Evolutionary conservation across 2,888 invertebrate genomes (phyloP), one percentile per base, ranked within the genome.

Genomic region (Hemithea aestivaria): DNA sequence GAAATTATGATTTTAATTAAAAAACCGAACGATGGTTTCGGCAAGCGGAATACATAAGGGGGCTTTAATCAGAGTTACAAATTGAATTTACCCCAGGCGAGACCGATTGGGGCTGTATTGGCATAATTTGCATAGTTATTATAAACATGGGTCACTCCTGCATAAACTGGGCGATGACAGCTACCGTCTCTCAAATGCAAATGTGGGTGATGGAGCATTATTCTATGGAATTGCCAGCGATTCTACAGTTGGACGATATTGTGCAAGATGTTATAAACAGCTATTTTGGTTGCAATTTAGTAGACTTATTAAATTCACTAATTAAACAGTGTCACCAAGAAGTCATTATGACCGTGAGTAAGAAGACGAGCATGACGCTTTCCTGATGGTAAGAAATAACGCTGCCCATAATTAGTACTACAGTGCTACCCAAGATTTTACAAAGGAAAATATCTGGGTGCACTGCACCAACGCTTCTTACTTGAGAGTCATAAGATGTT

Each of bases 101-200:
- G 65, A 64, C 66, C 73, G 73, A 78, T 80, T 77, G 74, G 76
- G 77, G 66, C 65, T 72, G 68, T 79, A 82, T 81, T 73, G 73
- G 75, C 73, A 76, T 75, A 75, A 85, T 85, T 85, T 84, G 84
- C 85, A 85, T 87, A 83, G 80, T 82, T 84, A 84, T 85, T 83
- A 81, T 84, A 82, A 82, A 80, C 84, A 81, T 70, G 79, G 83
- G 79, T 81, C 83, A 81, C 67, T 69, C 72, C 76, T 75, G 81
- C 77, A 78, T 82, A 79, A 82, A 76, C 76, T 69, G 62, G 56
- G 58, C 66, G 74, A 69, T 79, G 79, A 81, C 80, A 76, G 75
- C 71, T 71, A 62, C 70, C 68, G 68, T 70, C 73, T 76, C 74
- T 66, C 63, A 55, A 67, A 78, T 78, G 75, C 73, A 75, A 79